phyloP scores from a whole-genome alignment of 2,888 invertebrate genomes.

The Papilio elwesi region DNA sequence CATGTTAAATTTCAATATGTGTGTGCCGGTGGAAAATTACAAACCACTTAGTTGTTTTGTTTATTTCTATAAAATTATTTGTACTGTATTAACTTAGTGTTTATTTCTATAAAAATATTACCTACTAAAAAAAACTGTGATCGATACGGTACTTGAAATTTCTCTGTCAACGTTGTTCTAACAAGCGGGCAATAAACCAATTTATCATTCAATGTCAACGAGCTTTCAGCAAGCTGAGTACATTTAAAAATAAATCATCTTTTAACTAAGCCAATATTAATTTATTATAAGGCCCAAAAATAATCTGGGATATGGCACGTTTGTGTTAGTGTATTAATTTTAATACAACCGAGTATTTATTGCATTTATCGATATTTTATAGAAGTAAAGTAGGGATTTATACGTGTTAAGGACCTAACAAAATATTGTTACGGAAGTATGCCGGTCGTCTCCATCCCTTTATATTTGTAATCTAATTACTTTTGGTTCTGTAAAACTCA shows the following conservation, averaged over 20 bases:
- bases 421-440: too few relatives aligned
- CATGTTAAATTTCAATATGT: too few relatives aligned
- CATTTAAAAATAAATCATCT: slow-evolving; percentile 29
- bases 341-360: neutral
- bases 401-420: too few relatives aligned
- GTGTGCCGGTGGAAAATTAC: too few relatives aligned
- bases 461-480: too few relatives aligned
- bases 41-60: too few relatives aligned
- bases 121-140: slow-evolving; percentile 14
- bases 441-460: too few relatives aligned
- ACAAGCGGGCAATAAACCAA: slow-evolving; percentile 34
- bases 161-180: slow-evolving; percentile 27
- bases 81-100: too few relatives aligned
- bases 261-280: slow-evolving; percentile 6
- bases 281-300: neutral
- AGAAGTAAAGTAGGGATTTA: neutral
- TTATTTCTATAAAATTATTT: neutral
- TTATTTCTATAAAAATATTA: neutral
- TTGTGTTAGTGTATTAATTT: neutral
- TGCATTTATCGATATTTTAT: neutral
- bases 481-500: too few relatives aligned
- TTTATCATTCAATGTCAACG: slow-evolving; percentile 39
- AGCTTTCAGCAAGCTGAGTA: slow-evolving; percentile 25
- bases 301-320: neutral
- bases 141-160: slow-evolving; percentile 25